Evolutionary conservation across 2,888 invertebrate genomes (phyloP).

Genomic region (Ormyrus rosae): DNA sequence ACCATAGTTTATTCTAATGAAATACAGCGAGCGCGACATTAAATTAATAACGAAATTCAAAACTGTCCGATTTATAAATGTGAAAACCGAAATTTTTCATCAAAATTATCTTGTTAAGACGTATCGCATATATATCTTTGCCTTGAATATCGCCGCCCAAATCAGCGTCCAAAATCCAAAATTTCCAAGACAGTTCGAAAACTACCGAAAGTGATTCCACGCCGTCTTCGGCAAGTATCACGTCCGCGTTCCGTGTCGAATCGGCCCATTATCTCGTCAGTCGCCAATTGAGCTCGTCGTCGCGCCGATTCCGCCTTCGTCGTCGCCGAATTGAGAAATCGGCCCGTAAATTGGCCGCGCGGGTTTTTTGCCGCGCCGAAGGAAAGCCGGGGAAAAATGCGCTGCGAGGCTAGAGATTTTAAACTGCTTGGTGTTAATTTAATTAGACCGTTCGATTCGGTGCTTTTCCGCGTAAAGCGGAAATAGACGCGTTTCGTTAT

Average conservation of each 20-base stretch:
- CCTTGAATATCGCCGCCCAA: neutral
- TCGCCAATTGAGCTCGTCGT: conserved; percentile 33
- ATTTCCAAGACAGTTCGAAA: neutral
- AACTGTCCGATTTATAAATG: no score
- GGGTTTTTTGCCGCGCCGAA: neutral
- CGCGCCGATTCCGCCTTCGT: conserved; percentile 30
- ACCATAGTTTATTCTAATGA: no score
- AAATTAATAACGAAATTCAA: no score
- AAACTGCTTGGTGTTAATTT: neutral
- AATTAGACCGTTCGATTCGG: neutral
- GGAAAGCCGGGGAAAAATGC: neutral
- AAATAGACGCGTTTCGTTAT: neutral
- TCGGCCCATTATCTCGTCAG: conserved; percentile 43
- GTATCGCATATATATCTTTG: neutral
- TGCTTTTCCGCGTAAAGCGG: neutral
- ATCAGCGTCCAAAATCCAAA: neutral
- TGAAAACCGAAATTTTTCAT: neutral
- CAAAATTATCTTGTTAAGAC: neutral
- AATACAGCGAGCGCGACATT: no score
- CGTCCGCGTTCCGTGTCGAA: conserved; percentile 1
- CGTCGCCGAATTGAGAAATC: conserved; percentile 12
- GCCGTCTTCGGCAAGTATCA: conserved; percentile 10
- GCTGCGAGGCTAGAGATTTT: neutral
- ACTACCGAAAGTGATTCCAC: neutral
- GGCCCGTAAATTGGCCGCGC: neutral